These are phyloP conservation scores for Abramis brama DNA, from an alignment of 2,113 vertebrate genomes.

Conservation along the genomic window DNA sequence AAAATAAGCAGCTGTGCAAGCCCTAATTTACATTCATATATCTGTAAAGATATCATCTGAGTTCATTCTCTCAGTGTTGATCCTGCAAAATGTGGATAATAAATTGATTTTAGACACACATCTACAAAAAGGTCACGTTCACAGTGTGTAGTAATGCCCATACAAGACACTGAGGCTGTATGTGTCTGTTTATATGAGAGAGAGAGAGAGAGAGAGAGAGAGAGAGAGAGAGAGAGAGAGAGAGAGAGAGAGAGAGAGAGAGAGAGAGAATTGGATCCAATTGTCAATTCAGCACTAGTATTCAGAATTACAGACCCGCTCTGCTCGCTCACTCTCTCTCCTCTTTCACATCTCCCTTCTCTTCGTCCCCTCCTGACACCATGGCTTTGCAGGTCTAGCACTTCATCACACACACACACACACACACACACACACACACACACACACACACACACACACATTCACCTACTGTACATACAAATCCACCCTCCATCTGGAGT, in stretches of 20 bases:
- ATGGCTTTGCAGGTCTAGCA: constrained; percentile 27
- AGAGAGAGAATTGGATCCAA: constrained; percentile 19
- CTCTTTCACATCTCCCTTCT: constrained; percentile 34
- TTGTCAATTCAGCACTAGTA: constrained; percentile 33
- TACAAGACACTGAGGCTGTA: not conserved
- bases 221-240: constrained; percentile 1
- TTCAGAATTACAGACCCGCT: constrained; percentile 37
- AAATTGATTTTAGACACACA: constrained; percentile 20
- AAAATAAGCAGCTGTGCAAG: not conserved
- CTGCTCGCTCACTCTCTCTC: constrained; percentile 16
- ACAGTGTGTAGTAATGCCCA: not conserved
- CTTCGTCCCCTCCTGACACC: constrained; percentile 10
- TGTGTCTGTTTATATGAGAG: not conserved
- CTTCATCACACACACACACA: constrained; percentile 18
- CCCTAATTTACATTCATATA: constrained; percentile 8
- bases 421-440: not conserved
- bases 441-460: constrained; percentile 31
- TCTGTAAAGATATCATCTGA: not conserved
- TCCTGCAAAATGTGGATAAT: constrained; percentile 10
- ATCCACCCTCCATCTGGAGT: constrained; percentile 30
- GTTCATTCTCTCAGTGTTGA: not conserved
- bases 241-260: constrained; percentile 4
- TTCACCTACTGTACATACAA: constrained; percentile 6
- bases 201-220: not conserved
- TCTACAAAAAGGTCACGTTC: not conserved